Evolutionary conservation across 2,113 vertebrate species (phyloP).

Genomic region (Dryoscopus gambensis): DNA sequence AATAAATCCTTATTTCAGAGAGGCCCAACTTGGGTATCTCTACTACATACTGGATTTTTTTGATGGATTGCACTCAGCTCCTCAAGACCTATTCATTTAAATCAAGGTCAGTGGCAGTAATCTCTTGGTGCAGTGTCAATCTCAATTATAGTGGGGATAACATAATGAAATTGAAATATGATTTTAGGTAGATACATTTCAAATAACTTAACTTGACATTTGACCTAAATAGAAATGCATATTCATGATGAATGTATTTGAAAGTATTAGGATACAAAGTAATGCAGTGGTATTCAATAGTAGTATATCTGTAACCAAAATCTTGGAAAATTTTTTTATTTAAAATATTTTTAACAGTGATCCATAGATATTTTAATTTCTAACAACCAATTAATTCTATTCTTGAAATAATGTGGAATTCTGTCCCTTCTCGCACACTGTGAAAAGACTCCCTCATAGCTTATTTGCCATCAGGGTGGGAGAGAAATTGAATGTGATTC

Average conservation of each 20-base stretch:
- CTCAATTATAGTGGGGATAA: neutral
- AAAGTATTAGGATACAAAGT: neutral
- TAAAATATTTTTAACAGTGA: neutral
- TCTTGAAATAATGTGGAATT: neutral
- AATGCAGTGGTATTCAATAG: neutral
- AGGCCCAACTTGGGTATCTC: neutral
- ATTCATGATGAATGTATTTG: neutral
- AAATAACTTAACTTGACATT: neutral
- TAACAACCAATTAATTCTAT: neutral
- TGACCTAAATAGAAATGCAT: neutral
- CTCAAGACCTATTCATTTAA: neutral
- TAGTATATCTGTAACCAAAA: neutral
- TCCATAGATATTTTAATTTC: neutral
- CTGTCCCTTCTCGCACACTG: neutral
- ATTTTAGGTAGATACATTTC: neutral
- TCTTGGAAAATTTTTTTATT: neutral
- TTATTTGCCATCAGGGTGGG: neutral
- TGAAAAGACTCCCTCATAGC: neutral
- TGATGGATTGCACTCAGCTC: neutral
- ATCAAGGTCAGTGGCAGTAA: neutral
- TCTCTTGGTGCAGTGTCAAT: neutral
- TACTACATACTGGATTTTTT: neutral
- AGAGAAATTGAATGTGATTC: neutral
- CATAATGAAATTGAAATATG: neutral
- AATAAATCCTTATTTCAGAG: neutral